Percentiles rank a stretch among this genome's conserved stretches.
phyloP scores from a whole-genome alignment of 2,113 vertebrate genomes.

The Tetrao urogallus region DNA sequence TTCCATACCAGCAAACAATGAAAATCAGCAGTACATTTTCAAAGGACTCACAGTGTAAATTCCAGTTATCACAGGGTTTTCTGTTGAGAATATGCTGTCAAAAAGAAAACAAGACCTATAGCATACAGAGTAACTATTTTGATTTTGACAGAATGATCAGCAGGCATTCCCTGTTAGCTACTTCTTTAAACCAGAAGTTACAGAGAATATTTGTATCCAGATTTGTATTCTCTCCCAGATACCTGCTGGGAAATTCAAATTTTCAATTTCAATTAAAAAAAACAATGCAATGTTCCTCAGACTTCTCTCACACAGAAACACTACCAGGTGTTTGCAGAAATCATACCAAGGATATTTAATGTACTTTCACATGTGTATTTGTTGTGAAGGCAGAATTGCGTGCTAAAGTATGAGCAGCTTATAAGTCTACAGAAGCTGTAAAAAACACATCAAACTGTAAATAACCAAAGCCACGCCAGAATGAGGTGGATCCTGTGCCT shows the following conservation, averaged over 20 bases:
- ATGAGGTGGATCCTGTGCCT: neutral
- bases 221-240: neutral
- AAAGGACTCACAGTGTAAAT: neutral
- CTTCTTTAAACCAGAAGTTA: neutral
- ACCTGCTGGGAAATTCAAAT: neutral
- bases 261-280: neutral
- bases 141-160: neutral
- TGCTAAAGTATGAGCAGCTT: neutral
- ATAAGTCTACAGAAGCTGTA: neutral
- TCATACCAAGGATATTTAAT: neutral
- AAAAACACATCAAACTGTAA: neutral
- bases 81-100: neutral
- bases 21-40: neutral
- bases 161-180: neutral
- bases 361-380: accelerated
- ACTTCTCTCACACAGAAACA: neutral
- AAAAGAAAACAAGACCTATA: neutral
- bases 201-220: neutral
- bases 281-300: neutral
- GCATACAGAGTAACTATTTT: neutral
- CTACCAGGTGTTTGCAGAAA: neutral
- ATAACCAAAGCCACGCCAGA: neutral
- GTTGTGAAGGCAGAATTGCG: neutral
- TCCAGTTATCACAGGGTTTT: neutral
- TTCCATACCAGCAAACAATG: no score